These are phyloP conservation scores for Turdus rufiventris DNA, from an alignment of 2,113 vertebrate species.

Conservation along the genomic window DNA sequence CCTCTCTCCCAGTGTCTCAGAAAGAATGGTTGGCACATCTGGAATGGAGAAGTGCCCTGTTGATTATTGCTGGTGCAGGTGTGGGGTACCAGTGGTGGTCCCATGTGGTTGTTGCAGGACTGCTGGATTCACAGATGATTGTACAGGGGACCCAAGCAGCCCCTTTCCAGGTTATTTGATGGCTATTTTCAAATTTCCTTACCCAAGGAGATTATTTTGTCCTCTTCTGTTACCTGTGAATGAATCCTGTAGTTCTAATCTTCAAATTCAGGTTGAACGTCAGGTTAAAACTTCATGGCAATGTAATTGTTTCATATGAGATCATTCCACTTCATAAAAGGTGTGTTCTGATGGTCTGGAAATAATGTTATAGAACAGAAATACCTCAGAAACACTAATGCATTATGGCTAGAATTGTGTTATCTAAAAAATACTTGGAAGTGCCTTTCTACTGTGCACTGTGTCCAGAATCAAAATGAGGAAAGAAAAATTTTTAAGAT, in stretches of 20 bases:
- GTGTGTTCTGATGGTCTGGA: constrained; percentile 24
- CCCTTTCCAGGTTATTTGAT: background rate
- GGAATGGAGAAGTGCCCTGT: background rate
- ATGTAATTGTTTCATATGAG: constrained; percentile 9
- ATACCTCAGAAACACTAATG: constrained; percentile 28
- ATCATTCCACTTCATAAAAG: constrained; percentile 27
- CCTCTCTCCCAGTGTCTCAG: background rate
- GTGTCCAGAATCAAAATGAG: constrained; percentile 71
- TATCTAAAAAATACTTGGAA: constrained; percentile 63
- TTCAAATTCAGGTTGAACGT: background rate
- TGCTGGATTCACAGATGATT: background rate
- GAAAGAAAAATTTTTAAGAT: constrained; percentile 73
- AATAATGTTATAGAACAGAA: background rate
- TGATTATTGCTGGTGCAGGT: fast-evolving
- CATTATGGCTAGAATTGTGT: constrained; percentile 12
- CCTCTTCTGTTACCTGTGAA: background rate
- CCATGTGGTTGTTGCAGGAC: background rate
- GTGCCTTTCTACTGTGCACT: constrained; percentile 57
- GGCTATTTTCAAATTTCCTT: background rate
- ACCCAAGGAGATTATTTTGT: background rate
- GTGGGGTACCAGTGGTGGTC: background rate
- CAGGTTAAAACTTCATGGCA: background rate
- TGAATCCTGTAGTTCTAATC: background rate
- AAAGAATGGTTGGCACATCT: background rate
- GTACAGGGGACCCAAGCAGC: background rate